Conservation (phyloP, 2,113 vertebrate genomes). For the Agapornis roseicollis region DNA sequence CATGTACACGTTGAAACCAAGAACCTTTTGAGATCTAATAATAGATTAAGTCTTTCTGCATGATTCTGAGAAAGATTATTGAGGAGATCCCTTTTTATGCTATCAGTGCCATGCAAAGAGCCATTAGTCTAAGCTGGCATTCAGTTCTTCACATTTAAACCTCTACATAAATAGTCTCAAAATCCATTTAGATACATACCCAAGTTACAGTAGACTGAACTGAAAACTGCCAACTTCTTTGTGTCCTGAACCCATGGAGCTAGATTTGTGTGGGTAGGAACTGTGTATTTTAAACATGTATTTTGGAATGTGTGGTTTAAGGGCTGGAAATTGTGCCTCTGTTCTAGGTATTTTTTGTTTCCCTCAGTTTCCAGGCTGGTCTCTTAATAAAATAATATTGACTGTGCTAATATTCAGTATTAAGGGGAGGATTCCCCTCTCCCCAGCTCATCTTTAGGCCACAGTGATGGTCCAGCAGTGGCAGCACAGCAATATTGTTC, state of each 20-base stretch:
- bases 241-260: neutral
- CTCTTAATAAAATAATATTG: neutral
- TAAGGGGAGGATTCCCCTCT: neutral
- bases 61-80: neutral
- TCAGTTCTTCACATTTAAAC: neutral
- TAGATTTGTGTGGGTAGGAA: neutral
- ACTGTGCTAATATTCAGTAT: neutral
- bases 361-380: neutral
- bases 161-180: neutral
- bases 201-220: neutral
- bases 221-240: neutral
- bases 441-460: neutral
- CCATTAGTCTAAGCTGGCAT: neutral
- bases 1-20: neutral
- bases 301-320: neutral
- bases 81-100: neutral
- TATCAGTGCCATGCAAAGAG: neutral
- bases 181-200: neutral
- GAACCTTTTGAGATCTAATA: neutral
- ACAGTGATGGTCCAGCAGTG: neutral
- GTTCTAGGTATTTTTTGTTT: neutral
- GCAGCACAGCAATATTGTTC: neutral
- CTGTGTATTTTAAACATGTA: neutral
- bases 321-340: neutral
- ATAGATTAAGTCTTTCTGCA: neutral